Evolutionary conservation across 2,797 vertebrate genomes (phyloP).

Genomic region (Jordanella pulchra): DNA sequence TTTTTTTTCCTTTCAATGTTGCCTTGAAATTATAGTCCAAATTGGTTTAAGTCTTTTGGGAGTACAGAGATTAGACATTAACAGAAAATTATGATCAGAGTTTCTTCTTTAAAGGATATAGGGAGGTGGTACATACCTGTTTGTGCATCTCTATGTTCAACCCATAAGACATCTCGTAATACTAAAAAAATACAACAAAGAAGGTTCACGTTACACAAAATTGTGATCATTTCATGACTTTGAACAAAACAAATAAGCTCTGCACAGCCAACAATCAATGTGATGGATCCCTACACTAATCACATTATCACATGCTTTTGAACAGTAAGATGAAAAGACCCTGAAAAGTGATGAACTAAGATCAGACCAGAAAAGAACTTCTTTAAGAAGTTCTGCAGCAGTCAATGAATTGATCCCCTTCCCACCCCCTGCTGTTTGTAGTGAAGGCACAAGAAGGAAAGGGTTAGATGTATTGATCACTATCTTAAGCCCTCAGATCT

Average conservation of each 20-base stretch:
- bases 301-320: conserved; percentile 31
- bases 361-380: conserved; percentile 33
- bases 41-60: not conserved
- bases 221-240: not conserved
- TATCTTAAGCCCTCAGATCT: conserved; percentile 65
- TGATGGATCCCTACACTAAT: conserved; percentile 26
- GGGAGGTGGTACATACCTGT: conserved; percentile 85
- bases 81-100: not conserved
- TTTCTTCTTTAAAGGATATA: conserved; percentile 1
- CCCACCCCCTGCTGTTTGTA: conserved; percentile 37
- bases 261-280: conserved; percentile 24
- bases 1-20: not conserved
- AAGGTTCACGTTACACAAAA: not conserved
- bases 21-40: not conserved
- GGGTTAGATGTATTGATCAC: conserved; percentile 67
- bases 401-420: conserved; percentile 53
- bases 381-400: conserved; percentile 42
- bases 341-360: conserved; percentile 32
- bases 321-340: conserved; percentile 15
- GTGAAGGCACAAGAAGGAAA: conserved; percentile 42
- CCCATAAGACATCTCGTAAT: conserved; percentile 98
- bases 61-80: no score
- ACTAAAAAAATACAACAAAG: conserved; percentile 78
- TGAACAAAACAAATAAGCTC: not conserved
- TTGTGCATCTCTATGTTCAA: conserved; percentile 99